Evolutionary conservation across 2,797 vertebrate genomes (phyloP).

Genomic region (Pangasius djambal): DNA sequence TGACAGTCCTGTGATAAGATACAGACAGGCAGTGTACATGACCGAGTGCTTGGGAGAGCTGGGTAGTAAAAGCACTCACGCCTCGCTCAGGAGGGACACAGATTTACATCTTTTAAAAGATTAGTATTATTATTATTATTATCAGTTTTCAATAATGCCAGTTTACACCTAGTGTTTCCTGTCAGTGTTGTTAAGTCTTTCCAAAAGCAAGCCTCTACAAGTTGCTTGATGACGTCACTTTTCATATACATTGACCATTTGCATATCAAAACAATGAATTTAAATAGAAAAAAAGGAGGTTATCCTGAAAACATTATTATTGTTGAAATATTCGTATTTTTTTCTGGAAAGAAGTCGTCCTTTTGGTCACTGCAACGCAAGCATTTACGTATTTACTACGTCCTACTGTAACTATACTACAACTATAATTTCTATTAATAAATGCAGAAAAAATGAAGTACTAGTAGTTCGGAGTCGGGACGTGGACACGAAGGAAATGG

Average conservation of each 20-base stretch:
- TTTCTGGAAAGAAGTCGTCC: no score
- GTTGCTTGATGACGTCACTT: not conserved
- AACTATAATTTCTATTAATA: not conserved
- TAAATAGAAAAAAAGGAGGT: not conserved
- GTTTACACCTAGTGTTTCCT: not conserved
- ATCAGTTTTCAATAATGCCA: not conserved
- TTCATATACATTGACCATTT: not conserved
- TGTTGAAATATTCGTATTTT: no score
- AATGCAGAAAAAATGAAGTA: not conserved
- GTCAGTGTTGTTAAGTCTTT: not conserved
- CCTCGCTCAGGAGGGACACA: no score
- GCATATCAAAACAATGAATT: not conserved
- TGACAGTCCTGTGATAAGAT: not conserved
- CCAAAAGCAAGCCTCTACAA: not conserved
- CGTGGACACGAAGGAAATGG: not conserved
- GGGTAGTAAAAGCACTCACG: no score
- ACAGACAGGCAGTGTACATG: not conserved
- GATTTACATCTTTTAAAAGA: no score
- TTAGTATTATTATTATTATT: not conserved
- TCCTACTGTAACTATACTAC: not conserved
- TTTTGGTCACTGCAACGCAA: no score
- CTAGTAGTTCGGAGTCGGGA: not conserved
- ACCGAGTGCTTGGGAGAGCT: no score
- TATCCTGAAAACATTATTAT: not conserved
- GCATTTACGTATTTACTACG: not conserved